Conservation (phyloP, 2,888 invertebrate genomes). For the Philaethria dido region DNA sequence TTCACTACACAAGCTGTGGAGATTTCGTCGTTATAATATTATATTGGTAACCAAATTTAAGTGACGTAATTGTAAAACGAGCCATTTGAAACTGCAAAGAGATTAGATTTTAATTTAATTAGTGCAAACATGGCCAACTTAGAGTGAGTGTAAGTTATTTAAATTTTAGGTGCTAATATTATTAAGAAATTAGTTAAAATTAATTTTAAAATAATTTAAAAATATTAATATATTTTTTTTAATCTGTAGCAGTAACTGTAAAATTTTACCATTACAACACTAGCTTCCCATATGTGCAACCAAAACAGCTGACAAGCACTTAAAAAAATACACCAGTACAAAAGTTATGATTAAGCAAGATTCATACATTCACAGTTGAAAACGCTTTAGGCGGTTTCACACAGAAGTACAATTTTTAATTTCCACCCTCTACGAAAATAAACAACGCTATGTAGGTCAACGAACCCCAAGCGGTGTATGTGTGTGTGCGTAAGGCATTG, state of each 20-base stretch:
- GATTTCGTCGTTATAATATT: too few relatives aligned
- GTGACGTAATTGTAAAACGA: too few relatives aligned
- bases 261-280: background rate
- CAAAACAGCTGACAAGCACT: background rate
- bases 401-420: conserved; percentile 33
- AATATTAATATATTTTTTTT: too few relatives aligned
- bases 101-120: too few relatives aligned
- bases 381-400: conserved; percentile 26
- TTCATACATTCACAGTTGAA: conserved; percentile 22
- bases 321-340: conserved; percentile 10
- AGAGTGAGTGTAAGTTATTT: too few relatives aligned
- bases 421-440: conserved; percentile 42
- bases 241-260: background rate
- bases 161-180: too few relatives aligned
- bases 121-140: too few relatives aligned
- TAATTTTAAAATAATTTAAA: too few relatives aligned
- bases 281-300: background rate
- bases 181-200: too few relatives aligned
- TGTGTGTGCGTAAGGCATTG: conserved; percentile 37
- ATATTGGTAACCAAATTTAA: too few relatives aligned
- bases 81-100: too few relatives aligned
- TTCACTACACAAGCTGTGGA: too few relatives aligned
- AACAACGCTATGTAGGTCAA: conserved; percentile 46
- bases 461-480: conserved; percentile 43
- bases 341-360: conserved; percentile 25